Conservation (phyloP, 1,140 invertebrate genomes). For the Saxidomus purpurata region DNA sequence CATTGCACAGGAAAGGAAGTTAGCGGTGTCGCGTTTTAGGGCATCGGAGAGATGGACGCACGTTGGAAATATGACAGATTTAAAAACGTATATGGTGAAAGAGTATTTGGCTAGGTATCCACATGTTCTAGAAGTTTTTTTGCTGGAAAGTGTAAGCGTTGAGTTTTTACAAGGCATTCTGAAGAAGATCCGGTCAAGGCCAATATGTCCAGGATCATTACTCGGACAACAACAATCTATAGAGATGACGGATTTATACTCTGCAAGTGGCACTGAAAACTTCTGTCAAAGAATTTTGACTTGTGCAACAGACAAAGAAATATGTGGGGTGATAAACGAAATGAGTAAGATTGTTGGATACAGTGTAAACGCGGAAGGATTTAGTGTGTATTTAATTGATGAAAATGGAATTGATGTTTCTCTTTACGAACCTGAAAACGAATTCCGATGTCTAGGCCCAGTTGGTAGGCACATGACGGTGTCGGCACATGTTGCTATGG, state of each 20-base stretch:
- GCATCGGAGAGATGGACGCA: conserved; percentile 7
- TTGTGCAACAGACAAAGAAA: conserved; percentile 51
- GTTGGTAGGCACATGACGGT: conserved; percentile 72
- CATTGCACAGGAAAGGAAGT: background rate
- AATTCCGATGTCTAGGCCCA: conserved; percentile 67
- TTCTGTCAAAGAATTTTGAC: conserved; percentile 39
- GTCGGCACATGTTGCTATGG: conserved; percentile 71
- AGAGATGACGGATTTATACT: background rate
- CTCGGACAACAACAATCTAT: background rate
- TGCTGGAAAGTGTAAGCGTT: conserved; percentile 39
- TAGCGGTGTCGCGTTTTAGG: background rate
- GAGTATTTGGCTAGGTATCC: conserved; percentile 65
- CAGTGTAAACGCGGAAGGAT: conserved; percentile 59
- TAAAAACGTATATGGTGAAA: conserved; percentile 28
- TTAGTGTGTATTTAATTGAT: conserved; percentile 64
- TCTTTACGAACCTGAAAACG: conserved; percentile 32
- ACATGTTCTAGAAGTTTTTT: conserved; percentile 65
- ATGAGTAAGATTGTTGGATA: conserved; percentile 53
- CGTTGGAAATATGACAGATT: background rate
- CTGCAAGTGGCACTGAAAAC: conserved; percentile 43
- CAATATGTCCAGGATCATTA: background rate
- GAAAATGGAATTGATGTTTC: conserved; percentile 59
- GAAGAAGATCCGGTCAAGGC: conserved; percentile 6
- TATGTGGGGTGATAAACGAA: conserved; percentile 55
- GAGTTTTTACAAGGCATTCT: conserved; percentile 62